Conservation (phyloP, 2,888 invertebrate species). For the Lepidocyrtinus sp. region DNA sequence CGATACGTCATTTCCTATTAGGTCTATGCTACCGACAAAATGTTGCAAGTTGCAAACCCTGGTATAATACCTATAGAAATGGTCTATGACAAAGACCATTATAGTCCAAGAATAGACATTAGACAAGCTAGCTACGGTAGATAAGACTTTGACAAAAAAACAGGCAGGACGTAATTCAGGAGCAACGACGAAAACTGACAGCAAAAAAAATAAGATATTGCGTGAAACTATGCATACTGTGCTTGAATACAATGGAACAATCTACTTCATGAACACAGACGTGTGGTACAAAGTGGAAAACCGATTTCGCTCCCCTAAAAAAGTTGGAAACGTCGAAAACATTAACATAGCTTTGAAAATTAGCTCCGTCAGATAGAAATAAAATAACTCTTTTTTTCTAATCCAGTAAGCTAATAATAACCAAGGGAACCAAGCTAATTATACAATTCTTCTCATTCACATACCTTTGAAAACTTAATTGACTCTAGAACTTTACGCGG, state of each 20-base stretch:
- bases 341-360: slow-evolving; percentile 9
- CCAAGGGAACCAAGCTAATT: slow-evolving; percentile 38
- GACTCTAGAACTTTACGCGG: slow-evolving; percentile 19
- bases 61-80: background rate
- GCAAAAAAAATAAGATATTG: slow-evolving; percentile 32
- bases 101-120: slow-evolving; percentile 1
- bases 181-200: slow-evolving; percentile 31
- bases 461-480: slow-evolving; percentile 48
- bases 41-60: background rate
- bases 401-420: slow-evolving; percentile 30
- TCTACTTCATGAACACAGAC: background rate
- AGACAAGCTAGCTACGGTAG: slow-evolving; percentile 5
- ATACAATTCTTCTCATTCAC: slow-evolving; percentile 29
- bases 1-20: slow-evolving; percentile 3
- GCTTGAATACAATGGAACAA: background rate
- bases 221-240: background rate
- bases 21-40: background rate
- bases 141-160: slow-evolving; percentile 21
- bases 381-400: slow-evolving; percentile 20
- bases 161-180: slow-evolving; percentile 43
- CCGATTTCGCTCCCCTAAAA: background rate
- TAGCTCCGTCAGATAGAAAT: background rate
- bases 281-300: background rate
- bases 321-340: slow-evolving; percentile 7
- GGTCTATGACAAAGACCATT: slow-evolving; percentile 3